Conservation (phyloP, 2,797 vertebrate genomes). For the Anas bernieri region DNA sequence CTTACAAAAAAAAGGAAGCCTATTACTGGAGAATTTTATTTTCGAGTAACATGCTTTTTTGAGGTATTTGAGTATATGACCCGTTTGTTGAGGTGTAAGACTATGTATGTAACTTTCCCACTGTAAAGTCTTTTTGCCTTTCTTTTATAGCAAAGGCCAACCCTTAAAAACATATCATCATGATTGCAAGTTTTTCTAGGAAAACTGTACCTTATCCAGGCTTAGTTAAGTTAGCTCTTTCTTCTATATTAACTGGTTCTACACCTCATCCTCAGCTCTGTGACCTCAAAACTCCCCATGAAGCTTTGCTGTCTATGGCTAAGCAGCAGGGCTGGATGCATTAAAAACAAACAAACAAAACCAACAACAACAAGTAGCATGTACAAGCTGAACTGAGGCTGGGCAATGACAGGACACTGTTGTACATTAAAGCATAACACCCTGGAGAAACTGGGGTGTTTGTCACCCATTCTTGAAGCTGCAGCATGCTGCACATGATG, state of each 20-base stretch:
- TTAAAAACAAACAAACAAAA: neutral
- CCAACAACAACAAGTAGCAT: neutral
- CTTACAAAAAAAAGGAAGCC: neutral
- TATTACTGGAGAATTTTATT: conserved; percentile 59
- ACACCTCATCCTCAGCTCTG: neutral
- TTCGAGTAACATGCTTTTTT: conserved; percentile 35
- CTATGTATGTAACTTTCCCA: neutral
- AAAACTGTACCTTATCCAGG: neutral
- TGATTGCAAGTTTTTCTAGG: neutral
- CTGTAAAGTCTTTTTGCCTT: neutral
- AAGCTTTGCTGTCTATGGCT: neutral
- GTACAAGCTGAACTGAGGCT: neutral
- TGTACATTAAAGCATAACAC: neutral
- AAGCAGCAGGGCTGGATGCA: neutral
- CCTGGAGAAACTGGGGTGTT: neutral
- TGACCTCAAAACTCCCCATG: neutral
- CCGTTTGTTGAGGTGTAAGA: conserved; percentile 8
- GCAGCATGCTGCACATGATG: accelerated
- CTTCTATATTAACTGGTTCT: neutral
- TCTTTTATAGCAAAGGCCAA: neutral
- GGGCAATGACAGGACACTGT: neutral
- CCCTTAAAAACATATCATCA: neutral
- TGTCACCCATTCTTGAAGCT: neutral
- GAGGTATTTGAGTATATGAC: conserved; percentile 4
- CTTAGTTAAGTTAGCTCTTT: neutral